Evolutionary conservation across 2,797 vertebrate genomes (phyloP), one percentile per base, ranked within the genome.

Genomic region (Gymnothorax javanicus): DNA sequence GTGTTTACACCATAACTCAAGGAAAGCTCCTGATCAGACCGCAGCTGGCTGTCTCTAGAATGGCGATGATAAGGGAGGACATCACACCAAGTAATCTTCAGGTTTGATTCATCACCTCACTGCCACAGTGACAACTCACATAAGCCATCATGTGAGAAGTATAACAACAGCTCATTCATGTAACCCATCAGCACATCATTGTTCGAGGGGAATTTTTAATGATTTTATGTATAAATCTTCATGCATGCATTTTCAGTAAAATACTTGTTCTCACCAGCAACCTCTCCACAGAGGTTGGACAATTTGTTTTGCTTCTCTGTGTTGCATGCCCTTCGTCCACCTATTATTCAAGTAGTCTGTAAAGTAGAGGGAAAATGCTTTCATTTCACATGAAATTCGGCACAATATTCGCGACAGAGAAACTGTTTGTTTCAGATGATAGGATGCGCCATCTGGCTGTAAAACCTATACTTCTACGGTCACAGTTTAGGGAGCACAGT

Each of bases 341-440:
- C 56, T 50, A 12, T 87, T 82, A 75, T 64, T 82, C 54, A 58
- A 71, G 67, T 9, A 20, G 5, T 50, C n/a, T n/a, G 56, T 59
- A 84, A 13, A 59, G 23, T 13, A 13, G 13, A 75, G 3, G 25
- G 82, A 75, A 73, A 71, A 12, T 82, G 79, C 64, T n/a, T 62
- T 56, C 77, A 7, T 58, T 62, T 87, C 54, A 50, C 81, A 75
- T 60, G n/a, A 71, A 83, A 75, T 50, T 17, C 11, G 56, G 82
- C 67, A 87, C 54, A 87, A 83, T 87, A 84, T 75, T 87, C 71
- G 57, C 56, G 73, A 52, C 43, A 52, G 54, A 25, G 64, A 83
- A 64, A 87, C 23, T 54, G 67, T n/a, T 87, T 58, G 83, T 87
- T 84, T 83, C 82, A 75, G 81, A 84, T 75, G 56, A 82, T 82